phyloP scores from a whole-genome alignment of 2,888 invertebrate genomes.

The Sphaerophoria taeniata region DNA sequence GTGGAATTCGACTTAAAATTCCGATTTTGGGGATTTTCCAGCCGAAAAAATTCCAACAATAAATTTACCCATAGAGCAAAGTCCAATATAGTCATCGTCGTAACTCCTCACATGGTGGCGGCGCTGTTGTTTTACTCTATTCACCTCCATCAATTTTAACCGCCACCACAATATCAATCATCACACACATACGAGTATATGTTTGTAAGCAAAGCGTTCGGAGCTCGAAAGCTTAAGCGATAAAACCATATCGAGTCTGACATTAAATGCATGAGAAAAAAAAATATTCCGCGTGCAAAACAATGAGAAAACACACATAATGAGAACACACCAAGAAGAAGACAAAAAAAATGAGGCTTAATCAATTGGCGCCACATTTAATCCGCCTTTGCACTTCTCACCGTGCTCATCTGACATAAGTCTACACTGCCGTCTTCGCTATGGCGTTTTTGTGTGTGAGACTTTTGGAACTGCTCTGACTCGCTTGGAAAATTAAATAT shows the following conservation, averaged over 20 bases:
- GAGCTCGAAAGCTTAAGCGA: constrained; percentile 9
- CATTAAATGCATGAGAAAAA: background rate
- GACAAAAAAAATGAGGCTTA: constrained; percentile 47
- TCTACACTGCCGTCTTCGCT: constrained; percentile 8
- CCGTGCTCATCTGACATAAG: constrained; percentile 43
- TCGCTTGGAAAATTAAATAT: constrained; percentile 67
- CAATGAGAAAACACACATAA: constrained; percentile 57
- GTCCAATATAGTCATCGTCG: constrained; percentile 35
- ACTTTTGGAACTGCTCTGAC: constrained; percentile 62
- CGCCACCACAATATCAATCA: constrained; percentile 59
- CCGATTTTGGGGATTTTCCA: constrained; percentile 65
- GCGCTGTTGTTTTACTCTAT: background rate
- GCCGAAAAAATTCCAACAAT: constrained; percentile 31
- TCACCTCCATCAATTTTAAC: constrained; percentile 32
- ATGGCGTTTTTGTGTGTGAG: constrained; percentile 10
- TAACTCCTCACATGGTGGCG: constrained; percentile 20
- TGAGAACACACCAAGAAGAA: constrained; percentile 17
- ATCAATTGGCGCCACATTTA: constrained; percentile 72
- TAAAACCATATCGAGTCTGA: constrained; percentile 32
- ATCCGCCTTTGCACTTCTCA: constrained; percentile 56
- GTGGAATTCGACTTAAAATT: constrained; percentile 41
- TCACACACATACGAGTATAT: background rate
- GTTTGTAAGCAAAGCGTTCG: background rate
- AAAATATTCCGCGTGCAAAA: constrained; percentile 58
- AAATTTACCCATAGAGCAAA: constrained; percentile 17